Evolutionary conservation across 1,140 invertebrate genomes (phyloP), one percentile per base, ranked within the genome.

Genomic region (Leptinotarsa defecta): DNA sequence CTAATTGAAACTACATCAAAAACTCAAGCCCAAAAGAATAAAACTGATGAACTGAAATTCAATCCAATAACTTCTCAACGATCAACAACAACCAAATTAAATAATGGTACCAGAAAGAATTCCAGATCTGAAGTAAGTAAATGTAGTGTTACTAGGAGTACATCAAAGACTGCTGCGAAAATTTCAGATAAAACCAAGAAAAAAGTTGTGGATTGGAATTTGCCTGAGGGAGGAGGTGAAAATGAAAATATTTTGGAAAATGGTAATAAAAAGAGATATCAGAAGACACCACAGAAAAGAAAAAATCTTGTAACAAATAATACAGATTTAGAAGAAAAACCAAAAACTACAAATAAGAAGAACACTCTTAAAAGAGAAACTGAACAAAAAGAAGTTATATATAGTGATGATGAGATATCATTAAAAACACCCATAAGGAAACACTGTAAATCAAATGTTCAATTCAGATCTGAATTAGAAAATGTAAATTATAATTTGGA

Each of bases 361-460:
- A 57, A 15, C 4, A 4, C 52, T n/a, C 15, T 15, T n/a, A 19
- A n/a, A 57, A 57, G 8, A 57, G 17, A 57, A 15, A 19, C 52
- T 19, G 52, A 57, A 19, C n/a, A 57, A 57, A 68, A 48, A 48
- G 67, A 43, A 43, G 67, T 49, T 68, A 71, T 71, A 20, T 71
- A 61, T 61, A 22, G 48, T 71, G 69, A 71, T 57, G 69, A 71
- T n/a, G 69, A 71, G 27, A 71, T 73, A 24, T 34, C 57, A 48
- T 34, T 73, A 20, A 73, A 73, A 4, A 73, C 62, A 43, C 71
- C 71, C 11, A 17, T 63, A 20, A 73, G 48, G 63, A 71, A 57
- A 22, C 24, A 22, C 8, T 6, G 27, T 4, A 71, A 57, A 22
- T 71, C 70, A 4, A 27, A 0, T 17, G n/a, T 43, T 68, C 52